These are phyloP conservation scores for Pseudopodoces humilis DNA, from an alignment of 2,113 vertebrate genomes.

Conservation along the genomic window DNA sequence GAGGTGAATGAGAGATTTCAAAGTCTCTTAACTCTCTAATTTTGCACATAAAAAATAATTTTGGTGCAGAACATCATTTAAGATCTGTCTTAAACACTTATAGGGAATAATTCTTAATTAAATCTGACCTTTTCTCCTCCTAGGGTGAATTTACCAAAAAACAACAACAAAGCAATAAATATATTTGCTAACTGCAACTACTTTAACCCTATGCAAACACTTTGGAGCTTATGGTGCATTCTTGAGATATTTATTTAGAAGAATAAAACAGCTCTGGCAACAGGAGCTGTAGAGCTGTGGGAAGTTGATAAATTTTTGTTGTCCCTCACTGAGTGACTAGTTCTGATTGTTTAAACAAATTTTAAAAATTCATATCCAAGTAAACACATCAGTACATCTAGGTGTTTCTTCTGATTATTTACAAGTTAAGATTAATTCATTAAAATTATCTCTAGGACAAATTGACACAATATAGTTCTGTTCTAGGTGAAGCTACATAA, in stretches of 20 bases:
- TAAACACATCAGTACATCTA: background rate
- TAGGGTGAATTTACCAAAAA: background rate
- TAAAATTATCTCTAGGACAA: background rate
- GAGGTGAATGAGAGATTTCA: conserved; percentile 59
- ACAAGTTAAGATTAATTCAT: background rate
- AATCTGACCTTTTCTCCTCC: background rate
- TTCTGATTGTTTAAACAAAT: background rate
- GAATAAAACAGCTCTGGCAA: background rate
- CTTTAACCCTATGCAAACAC: background rate
- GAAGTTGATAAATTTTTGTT: background rate
- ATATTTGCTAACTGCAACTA: background rate
- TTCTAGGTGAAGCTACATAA: background rate
- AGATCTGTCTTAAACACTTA: background rate
- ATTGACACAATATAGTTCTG: background rate
- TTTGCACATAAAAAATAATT: conserved; percentile 9
- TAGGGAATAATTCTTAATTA: background rate
- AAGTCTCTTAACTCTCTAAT: conserved; percentile 37
- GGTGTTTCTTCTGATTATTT: background rate
- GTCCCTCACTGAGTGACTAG: background rate
- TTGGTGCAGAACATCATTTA: background rate
- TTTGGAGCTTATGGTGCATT: background rate
- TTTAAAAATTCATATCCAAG: background rate
- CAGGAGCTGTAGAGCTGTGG: background rate
- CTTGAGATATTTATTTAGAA: background rate
- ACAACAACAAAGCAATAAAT: background rate